Base-by-base conservation (phyloP, 2,888 invertebrate species). In the Nudaria mundana region DNA sequence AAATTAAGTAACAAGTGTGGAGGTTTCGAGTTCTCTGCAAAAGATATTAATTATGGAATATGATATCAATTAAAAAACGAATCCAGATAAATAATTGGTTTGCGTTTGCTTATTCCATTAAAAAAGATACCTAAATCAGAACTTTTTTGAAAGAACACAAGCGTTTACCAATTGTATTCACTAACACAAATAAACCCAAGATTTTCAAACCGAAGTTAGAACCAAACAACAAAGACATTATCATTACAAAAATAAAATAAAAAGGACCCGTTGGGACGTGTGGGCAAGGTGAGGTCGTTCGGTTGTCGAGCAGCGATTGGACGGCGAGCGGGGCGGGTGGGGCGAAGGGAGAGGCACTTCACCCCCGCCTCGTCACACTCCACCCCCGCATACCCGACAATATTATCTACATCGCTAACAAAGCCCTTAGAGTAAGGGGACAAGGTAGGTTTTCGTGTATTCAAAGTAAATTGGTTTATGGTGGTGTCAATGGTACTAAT, bases 271-370 rank as follows among this genome's bases (percentile, higher is more conserved):
- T 56, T 71, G 77, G 84, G 83, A 84, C 87, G 87, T 76, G 73
- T 78, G 72, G 76, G 73, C 85, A 86, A 87, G 81, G 87, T 87
- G 69, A 82, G 74, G 69, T 79, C 85, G 81, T 72, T 60, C 74
- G 73, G 71, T 52, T 66, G 78, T 49, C 51, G 73, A 56, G 65
- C 76, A 48, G 63, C 65, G 71, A 88, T 87, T 87, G 87, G 87
- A 58, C 72, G 71, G 60, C 52, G 44, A 55, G 75, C 75, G 82
- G 80, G 79, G 74, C 77, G 67, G 83, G 80, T 47, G 58, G 79
- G 80, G 71, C 74, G 73, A 72, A 74, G 78, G 77, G 78, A 68
- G 77, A 58, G 71, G 67, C 46, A 71, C 71, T 70, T 70, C 78
- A 69, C 80, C 78, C 77, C 78, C 81, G 58, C 75, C 66, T 60